Base-by-base conservation (phyloP, 35 echinoderm and acorn worm species). In the Chiridota heheva region DNA sequence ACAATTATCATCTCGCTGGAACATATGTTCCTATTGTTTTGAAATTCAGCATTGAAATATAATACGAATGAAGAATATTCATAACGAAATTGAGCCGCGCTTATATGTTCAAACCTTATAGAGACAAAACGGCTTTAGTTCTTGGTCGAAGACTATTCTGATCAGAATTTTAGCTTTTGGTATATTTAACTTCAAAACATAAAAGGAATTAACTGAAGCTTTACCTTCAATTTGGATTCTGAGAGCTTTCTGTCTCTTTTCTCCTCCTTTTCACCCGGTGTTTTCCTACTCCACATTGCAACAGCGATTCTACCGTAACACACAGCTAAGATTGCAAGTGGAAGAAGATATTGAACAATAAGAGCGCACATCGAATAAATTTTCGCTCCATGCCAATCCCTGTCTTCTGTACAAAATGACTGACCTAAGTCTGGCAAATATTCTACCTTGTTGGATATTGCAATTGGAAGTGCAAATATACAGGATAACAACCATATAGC, bases 171-270 rank as follows among this genome's bases (percentile, higher is more conserved):
- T n/a, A n/a, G n/a, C n/a, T n/a, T n/a, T n/a, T n/a, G n/a, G n/a
- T n/a, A n/a, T n/a, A n/a, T n/a, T n/a, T n/a, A n/a, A n/a, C n/a
- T n/a, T 42, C 15, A 70, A 70, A 7, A 26, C 36, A 30, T 6
- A 7, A 8, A 35, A 8, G 67, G 67, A 15, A 75, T 51, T 28
- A 31, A 49, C 7, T 35, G 24, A 24, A 0, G 29, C 36, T 46
- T 93, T 78, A 98, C 95, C 85, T 91, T 91, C 29, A 77, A 84
- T 68, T 98, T 98, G 1, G 95, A 92, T 70, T 98, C 95, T 47
- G 79, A 79, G 42, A 85, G 63, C 55, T 80, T 83, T 53, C 67
- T 88, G 66, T 98, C 95, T 28, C 95, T 61, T 3, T 77, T 87
- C 4, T 86, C 85, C 42, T 98, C 84, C 15, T 78, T 60, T 67